Percentiles rank a stretch among this genome's conserved stretches.
Conservation (phyloP, 2,888 invertebrate species). For the Cyaniris semiargus region DNA sequence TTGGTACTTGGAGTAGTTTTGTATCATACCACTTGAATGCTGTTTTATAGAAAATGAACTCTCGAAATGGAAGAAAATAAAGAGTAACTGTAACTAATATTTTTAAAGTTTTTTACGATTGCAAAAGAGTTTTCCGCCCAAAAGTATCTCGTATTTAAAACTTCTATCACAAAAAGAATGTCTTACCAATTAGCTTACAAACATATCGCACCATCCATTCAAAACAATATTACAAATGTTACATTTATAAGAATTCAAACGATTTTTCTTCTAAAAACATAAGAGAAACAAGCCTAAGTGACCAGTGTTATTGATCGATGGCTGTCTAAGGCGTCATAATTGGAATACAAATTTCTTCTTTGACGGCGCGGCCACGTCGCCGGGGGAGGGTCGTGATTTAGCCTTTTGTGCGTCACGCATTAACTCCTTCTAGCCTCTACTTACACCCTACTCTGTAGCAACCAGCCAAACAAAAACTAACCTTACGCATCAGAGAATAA, state of each 20-base stretch:
- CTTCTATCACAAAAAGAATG: background rate
- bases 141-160: background rate
- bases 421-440: conserved; percentile 75
- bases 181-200: background rate
- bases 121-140: too few species aligned
- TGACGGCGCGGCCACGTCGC: conserved; percentile 63
- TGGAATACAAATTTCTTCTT: conserved; percentile 79
- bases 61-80: too few species aligned
- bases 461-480: conserved; percentile 48
- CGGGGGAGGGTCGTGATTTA: conserved; percentile 73
- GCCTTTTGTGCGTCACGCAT: conserved; percentile 79
- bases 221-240: background rate
- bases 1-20: background rate
- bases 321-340: conserved; percentile 67
- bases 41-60: too few species aligned
- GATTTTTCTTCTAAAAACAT: background rate
- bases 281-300: conserved; percentile 35
- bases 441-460: conserved; percentile 54
- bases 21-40: too few species aligned
- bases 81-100: too few species aligned
- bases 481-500: conserved; percentile 47
- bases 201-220: background rate
- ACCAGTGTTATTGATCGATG: conserved; percentile 52
- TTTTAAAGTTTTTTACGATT: too few species aligned
- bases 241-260: background rate